Base-by-base conservation (phyloP, 2,797 vertebrate genomes). In the Leontocebus nigricollis region DNA sequence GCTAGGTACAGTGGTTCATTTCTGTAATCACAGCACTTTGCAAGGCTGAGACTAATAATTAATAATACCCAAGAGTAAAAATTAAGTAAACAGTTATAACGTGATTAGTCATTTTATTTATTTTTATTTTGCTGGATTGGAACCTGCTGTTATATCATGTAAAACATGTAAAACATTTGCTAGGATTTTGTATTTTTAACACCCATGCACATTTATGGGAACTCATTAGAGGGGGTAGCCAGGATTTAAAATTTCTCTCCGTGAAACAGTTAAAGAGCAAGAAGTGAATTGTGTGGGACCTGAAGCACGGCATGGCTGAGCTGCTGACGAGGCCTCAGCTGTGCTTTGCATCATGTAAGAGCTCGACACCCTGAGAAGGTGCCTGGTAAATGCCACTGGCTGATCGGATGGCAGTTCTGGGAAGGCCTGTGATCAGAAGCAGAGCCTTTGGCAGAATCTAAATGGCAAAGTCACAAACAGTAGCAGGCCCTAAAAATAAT, bases 401-500 rank as follows among this genome's bases (percentile, higher is more conserved):
- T n/a, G 61, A 59, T 44, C 24, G 10, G 17, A 79, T 0, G 2
- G 36, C 24, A 9, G n/a, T 95, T 98, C 95, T 92, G 33, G 1
- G 94, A 97, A 96, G 67, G 52, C 59, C 61, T 83, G 92, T 90
- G 46, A 82, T 88, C 79, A 84, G 87, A 90, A 88, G 64, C 82
- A 57, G 59, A 90, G 79, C 92, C 44, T 91, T 88, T 80, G 96
- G 80, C 88, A 89, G 88, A 80, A 90, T 81, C 70, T 46, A 87
- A 97, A 84, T 70, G 96, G 79, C 96, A 82, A 91, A 97, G 88
- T 97, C 80, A 95, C 81, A 88, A 59, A 95, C 93, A 93, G 33
- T 95, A 94, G 85, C 81, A 59, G 73, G 59, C 36, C 92, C 95
- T 97, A 97, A 96, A 98, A 97, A 97, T 95, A 96, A 59, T 83